Conservation (phyloP, 1,140 invertebrate genomes). For the Sweltsa coloradensis region DNA sequence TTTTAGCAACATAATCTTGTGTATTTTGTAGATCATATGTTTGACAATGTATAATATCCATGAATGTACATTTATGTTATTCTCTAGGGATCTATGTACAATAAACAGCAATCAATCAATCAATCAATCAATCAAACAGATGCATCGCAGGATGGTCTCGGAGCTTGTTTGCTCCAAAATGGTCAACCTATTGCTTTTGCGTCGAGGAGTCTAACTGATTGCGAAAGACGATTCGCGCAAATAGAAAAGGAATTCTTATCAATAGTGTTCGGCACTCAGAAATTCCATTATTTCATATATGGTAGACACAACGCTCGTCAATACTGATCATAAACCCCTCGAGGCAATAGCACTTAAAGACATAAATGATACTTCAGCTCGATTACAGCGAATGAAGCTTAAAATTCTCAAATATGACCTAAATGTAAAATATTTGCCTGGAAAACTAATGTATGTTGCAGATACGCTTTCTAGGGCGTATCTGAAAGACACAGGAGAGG, state of each 20-base stretch:
- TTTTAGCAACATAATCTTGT: too few species aligned
- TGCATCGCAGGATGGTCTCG: too few species aligned
- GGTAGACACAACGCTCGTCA: slow-evolving; percentile 20
- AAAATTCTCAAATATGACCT: slow-evolving; percentile 25
- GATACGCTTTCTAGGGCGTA: slow-evolving; percentile 29
- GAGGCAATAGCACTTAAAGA: slow-evolving; percentile 26
- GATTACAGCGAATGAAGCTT: slow-evolving; percentile 30
- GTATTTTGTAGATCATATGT: too few species aligned
- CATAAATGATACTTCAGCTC: slow-evolving; percentile 21
- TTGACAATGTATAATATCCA: too few species aligned
- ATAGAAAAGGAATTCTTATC: slow-evolving; percentile 26
- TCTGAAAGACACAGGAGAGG: slow-evolving; percentile 8
- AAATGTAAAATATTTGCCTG: slow-evolving; percentile 23
- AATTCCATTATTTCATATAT: slow-evolving; percentile 26
- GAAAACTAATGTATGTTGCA: slow-evolving; percentile 31
- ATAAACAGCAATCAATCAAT: too few species aligned
- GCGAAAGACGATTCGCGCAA: too few species aligned
- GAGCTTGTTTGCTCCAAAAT: too few species aligned
- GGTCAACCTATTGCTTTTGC: too few species aligned
- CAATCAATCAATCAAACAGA: too few species aligned
- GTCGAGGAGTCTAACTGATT: too few species aligned
- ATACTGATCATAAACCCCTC: slow-evolving; percentile 29
- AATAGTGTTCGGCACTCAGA: slow-evolving; percentile 20
- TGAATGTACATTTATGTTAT: too few species aligned
- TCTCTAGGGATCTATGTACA: too few species aligned